Evolutionary conservation across 2,113 vertebrate genomes (phyloP).

Genomic region (Alces alces): DNA sequence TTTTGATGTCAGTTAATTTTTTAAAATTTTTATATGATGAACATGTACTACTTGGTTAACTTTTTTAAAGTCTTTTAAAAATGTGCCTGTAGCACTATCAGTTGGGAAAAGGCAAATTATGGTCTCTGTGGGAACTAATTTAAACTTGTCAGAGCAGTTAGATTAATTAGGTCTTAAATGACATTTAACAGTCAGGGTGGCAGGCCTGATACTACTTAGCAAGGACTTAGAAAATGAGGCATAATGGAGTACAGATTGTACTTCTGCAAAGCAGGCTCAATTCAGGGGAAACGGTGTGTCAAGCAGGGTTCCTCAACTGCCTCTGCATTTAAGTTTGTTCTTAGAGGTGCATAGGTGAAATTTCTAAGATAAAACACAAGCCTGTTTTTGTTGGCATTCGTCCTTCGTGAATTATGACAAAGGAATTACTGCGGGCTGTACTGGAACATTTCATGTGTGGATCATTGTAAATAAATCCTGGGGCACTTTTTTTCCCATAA

Average conservation of each 20-base stretch:
- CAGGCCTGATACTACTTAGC: conserved; percentile 26
- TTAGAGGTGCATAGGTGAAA: conserved; percentile 64
- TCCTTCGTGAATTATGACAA: conserved; percentile 58
- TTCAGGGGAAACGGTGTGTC: conserved; percentile 48
- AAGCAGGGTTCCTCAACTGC: neutral
- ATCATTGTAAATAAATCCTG: neutral
- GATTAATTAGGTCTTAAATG: conserved; percentile 73
- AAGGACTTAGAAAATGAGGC: conserved; percentile 49
- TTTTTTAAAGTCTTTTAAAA: neutral
- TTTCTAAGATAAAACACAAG: conserved; percentile 64
- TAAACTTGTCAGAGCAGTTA: conserved; percentile 66
- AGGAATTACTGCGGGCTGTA: conserved; percentile 61
- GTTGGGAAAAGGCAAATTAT: conserved; percentile 55
- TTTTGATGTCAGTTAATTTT: conserved; percentile 1
- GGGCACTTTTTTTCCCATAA: neutral
- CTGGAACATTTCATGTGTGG: conserved; percentile 40
- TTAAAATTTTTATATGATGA: too few relatives aligned
- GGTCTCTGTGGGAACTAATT: conserved; percentile 65
- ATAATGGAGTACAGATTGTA: conserved; percentile 58
- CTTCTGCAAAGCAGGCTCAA: conserved; percentile 54
- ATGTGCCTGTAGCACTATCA: neutral
- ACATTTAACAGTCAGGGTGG: conserved; percentile 68
- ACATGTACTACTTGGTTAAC: neutral
- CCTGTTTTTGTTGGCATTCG: conserved; percentile 64
- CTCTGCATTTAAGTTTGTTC: conserved; percentile 63